These are phyloP conservation scores for Tachina lurida DNA, from an alignment of 2,888 invertebrate species.

Conservation along the genomic window DNA sequence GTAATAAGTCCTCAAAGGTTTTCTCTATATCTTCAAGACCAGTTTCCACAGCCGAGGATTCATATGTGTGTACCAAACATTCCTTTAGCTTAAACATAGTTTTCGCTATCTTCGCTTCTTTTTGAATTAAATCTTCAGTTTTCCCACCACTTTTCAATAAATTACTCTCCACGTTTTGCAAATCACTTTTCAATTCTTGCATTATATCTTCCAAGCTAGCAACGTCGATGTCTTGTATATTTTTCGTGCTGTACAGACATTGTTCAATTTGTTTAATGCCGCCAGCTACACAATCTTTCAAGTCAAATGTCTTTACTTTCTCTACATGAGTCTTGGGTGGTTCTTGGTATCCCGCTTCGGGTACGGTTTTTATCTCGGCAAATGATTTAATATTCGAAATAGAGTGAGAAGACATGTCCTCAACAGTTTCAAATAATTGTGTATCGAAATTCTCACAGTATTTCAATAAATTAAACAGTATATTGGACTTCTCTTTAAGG, in stretches of 20 bases:
- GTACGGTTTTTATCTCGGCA: constrained; percentile 79
- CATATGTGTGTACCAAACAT: constrained; percentile 81
- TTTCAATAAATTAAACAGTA: constrained; percentile 75
- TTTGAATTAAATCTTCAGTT: constrained; percentile 68
- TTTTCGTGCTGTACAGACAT: constrained; percentile 76
- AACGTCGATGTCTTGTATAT: constrained; percentile 72
- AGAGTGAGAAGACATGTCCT: constrained; percentile 85
- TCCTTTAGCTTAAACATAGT: constrained; percentile 81
- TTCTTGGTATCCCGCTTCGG: constrained; percentile 29
- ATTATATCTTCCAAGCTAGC: constrained; percentile 76
- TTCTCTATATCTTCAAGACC: constrained; percentile 80
- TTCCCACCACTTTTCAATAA: constrained; percentile 69
- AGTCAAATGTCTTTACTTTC: constrained; percentile 69
- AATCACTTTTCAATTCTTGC: constrained; percentile 77
- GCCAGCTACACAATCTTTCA: constrained; percentile 75
- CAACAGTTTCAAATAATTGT: constrained; percentile 83
- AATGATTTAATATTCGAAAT: constrained; percentile 85
- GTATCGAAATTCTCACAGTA: constrained; percentile 78
- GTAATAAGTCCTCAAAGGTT: constrained; percentile 80
- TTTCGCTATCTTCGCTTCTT: constrained; percentile 75
- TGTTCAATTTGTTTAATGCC: constrained; percentile 80
- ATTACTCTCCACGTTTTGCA: constrained; percentile 75
- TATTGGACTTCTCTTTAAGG: constrained; percentile 72
- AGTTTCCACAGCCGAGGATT: constrained; percentile 77
- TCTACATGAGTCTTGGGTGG: constrained; percentile 58